Evolutionary conservation across 2,797 vertebrate species (phyloP).

Genomic region (Pangasius sanitwongsei): DNA sequence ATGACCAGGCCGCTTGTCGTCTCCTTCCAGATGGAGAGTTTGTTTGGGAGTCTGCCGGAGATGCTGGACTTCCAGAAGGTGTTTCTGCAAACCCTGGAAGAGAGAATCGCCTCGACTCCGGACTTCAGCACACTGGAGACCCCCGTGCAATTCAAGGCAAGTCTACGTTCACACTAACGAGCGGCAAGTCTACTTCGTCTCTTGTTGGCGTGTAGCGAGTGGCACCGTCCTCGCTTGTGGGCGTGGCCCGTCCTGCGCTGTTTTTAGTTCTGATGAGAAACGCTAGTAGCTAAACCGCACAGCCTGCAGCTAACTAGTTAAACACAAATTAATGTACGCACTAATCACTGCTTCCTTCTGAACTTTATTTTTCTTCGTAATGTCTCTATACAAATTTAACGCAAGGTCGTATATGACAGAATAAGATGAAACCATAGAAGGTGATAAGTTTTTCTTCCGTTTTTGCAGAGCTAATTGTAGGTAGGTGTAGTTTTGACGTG

Average conservation of each 20-base stretch:
- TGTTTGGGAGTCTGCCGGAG: constrained; percentile 95
- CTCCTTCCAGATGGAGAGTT: constrained; percentile 87
- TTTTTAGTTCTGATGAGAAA: neutral
- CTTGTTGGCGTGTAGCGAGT: neutral
- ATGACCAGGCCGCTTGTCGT: neutral
- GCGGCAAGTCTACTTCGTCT: neutral
- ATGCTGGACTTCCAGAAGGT: constrained; percentile 98
- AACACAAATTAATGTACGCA: neutral
- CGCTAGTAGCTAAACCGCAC: neutral
- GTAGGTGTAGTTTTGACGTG: neutral
- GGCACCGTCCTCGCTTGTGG: neutral
- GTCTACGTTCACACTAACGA: neutral
- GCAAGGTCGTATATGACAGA: neutral
- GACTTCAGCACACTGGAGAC: constrained; percentile 90
- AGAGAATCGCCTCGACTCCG: constrained; percentile 87
- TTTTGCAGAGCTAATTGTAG: neutral
- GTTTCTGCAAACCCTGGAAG: constrained; percentile 94
- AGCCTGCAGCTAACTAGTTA: neutral
- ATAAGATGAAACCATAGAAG: neutral
- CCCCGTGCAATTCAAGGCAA: constrained; percentile 91
- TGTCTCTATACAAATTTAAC: neutral
- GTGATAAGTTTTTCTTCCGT: neutral
- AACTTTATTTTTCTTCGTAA: too few species aligned
- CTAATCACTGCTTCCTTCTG: neutral
- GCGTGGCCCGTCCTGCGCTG: neutral